Conservation (phyloP, 2,797 vertebrate species). For the Trachurus trachurus region DNA sequence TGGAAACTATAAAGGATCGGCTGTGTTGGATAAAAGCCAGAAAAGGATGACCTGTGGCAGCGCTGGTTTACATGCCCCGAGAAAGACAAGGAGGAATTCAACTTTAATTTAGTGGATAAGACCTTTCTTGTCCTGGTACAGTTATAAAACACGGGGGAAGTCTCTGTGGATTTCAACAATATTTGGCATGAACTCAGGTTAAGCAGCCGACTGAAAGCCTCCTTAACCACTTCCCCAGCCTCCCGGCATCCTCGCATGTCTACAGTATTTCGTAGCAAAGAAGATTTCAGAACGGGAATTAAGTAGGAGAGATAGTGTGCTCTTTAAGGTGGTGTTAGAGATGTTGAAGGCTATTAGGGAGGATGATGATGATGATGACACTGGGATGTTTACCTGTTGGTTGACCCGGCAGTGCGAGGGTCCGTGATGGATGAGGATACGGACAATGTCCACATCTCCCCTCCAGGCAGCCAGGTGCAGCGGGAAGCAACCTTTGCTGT, state of each 20-base stretch:
- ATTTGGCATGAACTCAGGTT: background rate
- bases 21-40: constrained; percentile 45
- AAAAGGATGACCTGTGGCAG: constrained; percentile 30
- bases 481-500: constrained; percentile 97
- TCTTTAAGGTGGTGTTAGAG: background rate
- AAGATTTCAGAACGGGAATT: background rate
- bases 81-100: constrained; percentile 20
- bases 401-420: constrained; percentile 95
- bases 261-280: background rate
- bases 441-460: constrained; percentile 96
- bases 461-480: constrained; percentile 97
- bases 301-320: background rate
- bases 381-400: constrained; percentile 89
- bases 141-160: background rate
- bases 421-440: constrained; percentile 95
- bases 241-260: background rate
- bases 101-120: constrained; percentile 24
- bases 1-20: constrained; percentile 31
- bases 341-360: background rate
- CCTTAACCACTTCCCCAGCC: background rate
- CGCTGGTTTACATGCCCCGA: constrained; percentile 18
- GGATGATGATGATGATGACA: background rate
- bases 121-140: background rate
- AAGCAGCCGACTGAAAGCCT: background rate
- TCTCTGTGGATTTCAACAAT: background rate